phyloP scores from a whole-genome alignment of 2,113 vertebrate species.

The Micromys minutus region DNA sequence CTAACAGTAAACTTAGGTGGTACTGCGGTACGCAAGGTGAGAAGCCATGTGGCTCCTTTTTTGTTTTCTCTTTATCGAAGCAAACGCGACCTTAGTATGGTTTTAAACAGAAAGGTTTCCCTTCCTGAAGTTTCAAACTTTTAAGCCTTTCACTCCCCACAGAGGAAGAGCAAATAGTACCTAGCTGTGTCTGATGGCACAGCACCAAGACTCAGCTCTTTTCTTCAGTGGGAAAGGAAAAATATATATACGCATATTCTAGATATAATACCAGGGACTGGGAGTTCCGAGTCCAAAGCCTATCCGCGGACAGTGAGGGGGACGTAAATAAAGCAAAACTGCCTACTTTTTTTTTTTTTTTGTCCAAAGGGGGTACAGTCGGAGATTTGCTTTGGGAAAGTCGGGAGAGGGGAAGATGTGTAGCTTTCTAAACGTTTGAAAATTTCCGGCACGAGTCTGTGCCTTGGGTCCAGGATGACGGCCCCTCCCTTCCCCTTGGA shows the following conservation, averaged over 20 bases:
- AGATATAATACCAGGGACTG: conserved; percentile 84
- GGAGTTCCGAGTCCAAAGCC: conserved; percentile 89
- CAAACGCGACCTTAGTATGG: conserved; percentile 84
- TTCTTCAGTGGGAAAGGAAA: conserved; percentile 88
- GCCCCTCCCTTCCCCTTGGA: conserved; percentile 58
- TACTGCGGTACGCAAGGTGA: conserved; percentile 93
- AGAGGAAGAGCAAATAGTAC: conserved; percentile 83
- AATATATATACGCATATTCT: conserved; percentile 70
- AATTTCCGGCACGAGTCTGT: conserved; percentile 88
- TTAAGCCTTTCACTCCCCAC: conserved; percentile 72
- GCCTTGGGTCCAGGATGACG: conserved; percentile 79
- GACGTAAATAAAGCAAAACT: conserved; percentile 94
- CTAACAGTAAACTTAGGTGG: conserved; percentile 92
- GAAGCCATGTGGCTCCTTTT: conserved; percentile 81
- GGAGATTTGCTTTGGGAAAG: conserved; percentile 85
- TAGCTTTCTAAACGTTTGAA: conserved; percentile 87
- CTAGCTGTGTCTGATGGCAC: conserved; percentile 85
- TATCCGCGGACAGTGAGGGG: conserved; percentile 89
- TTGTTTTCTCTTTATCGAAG: conserved; percentile 83
- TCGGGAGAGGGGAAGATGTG: conserved; percentile 47
- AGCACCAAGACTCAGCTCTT: conserved; percentile 85
- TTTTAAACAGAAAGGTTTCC: conserved; percentile 86
- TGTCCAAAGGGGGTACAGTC: conserved; percentile 88
- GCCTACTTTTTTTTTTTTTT: conserved; percentile 81
- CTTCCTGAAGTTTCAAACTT: conserved; percentile 78